These are phyloP conservation scores for Myathropa florea DNA, from an alignment of 2,888 invertebrate species.

Conservation along the genomic window DNA sequence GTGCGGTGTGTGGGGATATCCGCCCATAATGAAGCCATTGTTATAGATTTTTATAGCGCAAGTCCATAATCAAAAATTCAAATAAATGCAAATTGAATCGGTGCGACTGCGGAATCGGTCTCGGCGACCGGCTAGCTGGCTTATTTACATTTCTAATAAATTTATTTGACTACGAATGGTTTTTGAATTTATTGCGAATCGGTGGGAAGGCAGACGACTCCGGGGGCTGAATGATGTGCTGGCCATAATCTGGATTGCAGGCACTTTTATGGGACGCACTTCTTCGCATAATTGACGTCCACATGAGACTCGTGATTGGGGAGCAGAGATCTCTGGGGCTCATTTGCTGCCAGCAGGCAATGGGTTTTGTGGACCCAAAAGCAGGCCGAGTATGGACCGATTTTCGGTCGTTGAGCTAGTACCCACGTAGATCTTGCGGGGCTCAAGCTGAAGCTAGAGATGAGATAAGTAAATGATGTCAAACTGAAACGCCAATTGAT, in stretches of 20 bases:
- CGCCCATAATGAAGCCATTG: conserved; percentile 69
- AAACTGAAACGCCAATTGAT: too few species aligned
- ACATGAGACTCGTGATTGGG: too few species aligned
- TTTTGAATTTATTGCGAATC: conserved; percentile 32
- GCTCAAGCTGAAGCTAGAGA: too few species aligned
- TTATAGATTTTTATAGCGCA: conserved; percentile 62
- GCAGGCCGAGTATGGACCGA: too few species aligned
- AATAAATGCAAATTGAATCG: conserved; percentile 64
- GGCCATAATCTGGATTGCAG: background rate
- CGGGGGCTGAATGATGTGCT: background rate
- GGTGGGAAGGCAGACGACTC: background rate
- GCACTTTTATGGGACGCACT: background rate
- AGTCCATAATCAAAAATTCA: conserved; percentile 60
- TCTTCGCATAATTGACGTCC: too few species aligned
- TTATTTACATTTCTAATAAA: conserved; percentile 62
- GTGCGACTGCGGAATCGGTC: conserved; percentile 30
- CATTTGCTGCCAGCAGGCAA: too few species aligned
- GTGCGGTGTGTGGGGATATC: conserved; percentile 10
- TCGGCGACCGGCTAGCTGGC: conserved; percentile 12
- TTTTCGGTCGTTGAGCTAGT: too few species aligned
- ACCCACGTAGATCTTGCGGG: too few species aligned
- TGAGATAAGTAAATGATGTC: too few species aligned
- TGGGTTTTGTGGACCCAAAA: too few species aligned
- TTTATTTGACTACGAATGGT: conserved; percentile 37
- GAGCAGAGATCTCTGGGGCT: too few species aligned